Evolutionary conservation across 2,888 invertebrate genomes (phyloP).

Genomic region (Fabriciana adippe): DNA sequence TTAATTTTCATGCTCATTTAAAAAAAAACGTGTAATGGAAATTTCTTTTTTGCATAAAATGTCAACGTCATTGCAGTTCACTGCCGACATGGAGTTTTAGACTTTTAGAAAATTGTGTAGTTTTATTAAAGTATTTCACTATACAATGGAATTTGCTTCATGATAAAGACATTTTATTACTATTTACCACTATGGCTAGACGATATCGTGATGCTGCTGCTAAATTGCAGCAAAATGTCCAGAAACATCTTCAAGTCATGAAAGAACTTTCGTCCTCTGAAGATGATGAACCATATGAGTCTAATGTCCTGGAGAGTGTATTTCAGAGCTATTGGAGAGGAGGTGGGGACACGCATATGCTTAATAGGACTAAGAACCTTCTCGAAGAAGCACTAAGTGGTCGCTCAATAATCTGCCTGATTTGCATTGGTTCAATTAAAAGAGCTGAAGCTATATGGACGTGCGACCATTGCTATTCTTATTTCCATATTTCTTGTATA

Average conservation of each 20-base stretch:
- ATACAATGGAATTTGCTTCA: background rate
- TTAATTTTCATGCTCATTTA: too few species aligned
- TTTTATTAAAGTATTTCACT: background rate
- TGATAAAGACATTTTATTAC: background rate
- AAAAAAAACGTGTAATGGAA: background rate
- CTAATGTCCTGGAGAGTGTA: slow-evolving; percentile 66
- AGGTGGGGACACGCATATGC: slow-evolving; percentile 67
- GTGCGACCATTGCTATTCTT: slow-evolving; percentile 90
- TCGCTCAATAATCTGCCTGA: slow-evolving; percentile 91
- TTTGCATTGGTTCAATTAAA: slow-evolving; percentile 94
- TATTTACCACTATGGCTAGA: slow-evolving; percentile 56
- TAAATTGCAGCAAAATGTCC: slow-evolving; percentile 72
- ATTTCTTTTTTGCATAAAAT: background rate
- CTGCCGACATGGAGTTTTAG: slow-evolving; percentile 30
- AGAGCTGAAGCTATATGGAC: slow-evolving; percentile 93
- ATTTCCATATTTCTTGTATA: slow-evolving; percentile 93
- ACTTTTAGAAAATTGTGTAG: background rate
- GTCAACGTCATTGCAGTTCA: slow-evolving; percentile 24
- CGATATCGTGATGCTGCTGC: slow-evolving; percentile 73
- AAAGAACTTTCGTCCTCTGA: slow-evolving; percentile 74
- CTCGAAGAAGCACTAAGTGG: slow-evolving; percentile 91
- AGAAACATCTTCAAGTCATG: slow-evolving; percentile 72
- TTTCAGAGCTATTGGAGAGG: slow-evolving; percentile 69
- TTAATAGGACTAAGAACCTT: slow-evolving; percentile 85
- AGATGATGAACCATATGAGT: slow-evolving; percentile 72